Conservation (phyloP, 2,113 vertebrate genomes). For the Miniopterus natalensis region DNA sequence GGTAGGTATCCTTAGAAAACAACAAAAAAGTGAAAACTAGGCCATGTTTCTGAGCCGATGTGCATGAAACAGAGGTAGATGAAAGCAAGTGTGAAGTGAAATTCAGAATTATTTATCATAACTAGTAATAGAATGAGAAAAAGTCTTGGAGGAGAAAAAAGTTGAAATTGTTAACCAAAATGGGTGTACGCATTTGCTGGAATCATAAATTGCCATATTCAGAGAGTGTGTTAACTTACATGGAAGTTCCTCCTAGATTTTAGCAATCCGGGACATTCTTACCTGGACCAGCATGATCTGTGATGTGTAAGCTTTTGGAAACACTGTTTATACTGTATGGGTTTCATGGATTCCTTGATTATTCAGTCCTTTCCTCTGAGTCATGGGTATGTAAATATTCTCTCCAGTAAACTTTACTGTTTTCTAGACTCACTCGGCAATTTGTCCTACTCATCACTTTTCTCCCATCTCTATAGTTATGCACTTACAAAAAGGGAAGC, state of each 20-base stretch:
- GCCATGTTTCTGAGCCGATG: not conserved
- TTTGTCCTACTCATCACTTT: not conserved
- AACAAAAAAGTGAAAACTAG: not conserved
- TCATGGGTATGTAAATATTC: not conserved
- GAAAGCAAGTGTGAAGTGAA: not conserved
- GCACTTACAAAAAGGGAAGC: not conserved
- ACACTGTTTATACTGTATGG: not conserved
- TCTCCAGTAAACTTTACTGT: not conserved
- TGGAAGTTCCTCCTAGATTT: not conserved
- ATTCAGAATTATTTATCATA: not conserved
- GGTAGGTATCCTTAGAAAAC: not conserved
- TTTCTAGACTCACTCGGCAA: not conserved
- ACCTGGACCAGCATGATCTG: not conserved
- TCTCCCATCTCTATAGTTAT: not conserved
- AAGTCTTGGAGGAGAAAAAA: not conserved
- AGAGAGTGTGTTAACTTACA: not conserved
- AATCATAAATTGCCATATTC: not conserved
- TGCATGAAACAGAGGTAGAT: not conserved
- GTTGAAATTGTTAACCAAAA: not conserved
- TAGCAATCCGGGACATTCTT: not conserved
- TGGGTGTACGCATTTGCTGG: not conserved
- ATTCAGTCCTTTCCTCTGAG: not conserved
- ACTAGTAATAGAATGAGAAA: not conserved
- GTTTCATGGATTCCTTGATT: not conserved
- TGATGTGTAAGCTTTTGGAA: slow-evolving; percentile 7